phyloP scores from a whole-genome alignment of 2,888 invertebrate species.

The Cephus pygmeus region DNA sequence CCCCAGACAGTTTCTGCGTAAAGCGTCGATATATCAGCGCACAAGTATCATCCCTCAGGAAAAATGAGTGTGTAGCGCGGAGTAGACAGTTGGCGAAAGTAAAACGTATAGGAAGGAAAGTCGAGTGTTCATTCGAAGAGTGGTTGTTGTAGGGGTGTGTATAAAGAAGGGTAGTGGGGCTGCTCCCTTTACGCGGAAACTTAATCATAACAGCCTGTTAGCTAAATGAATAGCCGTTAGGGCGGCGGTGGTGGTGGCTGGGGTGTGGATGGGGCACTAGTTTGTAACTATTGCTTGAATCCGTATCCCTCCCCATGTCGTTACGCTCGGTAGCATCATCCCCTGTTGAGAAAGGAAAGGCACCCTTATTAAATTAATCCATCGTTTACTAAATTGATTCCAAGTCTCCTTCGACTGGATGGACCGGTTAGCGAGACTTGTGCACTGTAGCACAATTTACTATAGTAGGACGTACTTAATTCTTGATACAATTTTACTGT shows the following conservation, averaged over 20 bases:
- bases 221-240: slow-evolving; percentile 54
- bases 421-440: neutral
- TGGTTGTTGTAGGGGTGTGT: neutral
- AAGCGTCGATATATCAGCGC: too few species aligned
- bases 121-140: slow-evolving; percentile 11
- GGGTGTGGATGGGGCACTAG: slow-evolving; percentile 36
- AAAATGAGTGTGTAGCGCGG: neutral
- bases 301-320: slow-evolving; percentile 34
- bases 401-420: neutral
- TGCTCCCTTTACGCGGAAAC: slow-evolving; percentile 39
- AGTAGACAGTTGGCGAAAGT: slow-evolving; percentile 12
- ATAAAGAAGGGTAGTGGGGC: slow-evolving; percentile 29
- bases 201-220: slow-evolving; percentile 62
- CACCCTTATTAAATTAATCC: slow-evolving; percentile 58
- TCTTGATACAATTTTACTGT: neutral
- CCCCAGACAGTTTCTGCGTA: neutral
- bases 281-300: slow-evolving; percentile 47
- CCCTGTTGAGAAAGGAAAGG: slow-evolving; percentile 2
- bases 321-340: slow-evolving; percentile 16
- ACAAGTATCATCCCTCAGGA: neutral
- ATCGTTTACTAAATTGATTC: slow-evolving; percentile 49
- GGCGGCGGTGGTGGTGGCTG: slow-evolving; percentile 41
- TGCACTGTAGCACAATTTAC: neutral
- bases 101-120: slow-evolving; percentile 27
- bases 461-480: neutral